Base-by-base conservation (phyloP, 2,113 vertebrate species). In the Chlamydotis undulata region DNA sequence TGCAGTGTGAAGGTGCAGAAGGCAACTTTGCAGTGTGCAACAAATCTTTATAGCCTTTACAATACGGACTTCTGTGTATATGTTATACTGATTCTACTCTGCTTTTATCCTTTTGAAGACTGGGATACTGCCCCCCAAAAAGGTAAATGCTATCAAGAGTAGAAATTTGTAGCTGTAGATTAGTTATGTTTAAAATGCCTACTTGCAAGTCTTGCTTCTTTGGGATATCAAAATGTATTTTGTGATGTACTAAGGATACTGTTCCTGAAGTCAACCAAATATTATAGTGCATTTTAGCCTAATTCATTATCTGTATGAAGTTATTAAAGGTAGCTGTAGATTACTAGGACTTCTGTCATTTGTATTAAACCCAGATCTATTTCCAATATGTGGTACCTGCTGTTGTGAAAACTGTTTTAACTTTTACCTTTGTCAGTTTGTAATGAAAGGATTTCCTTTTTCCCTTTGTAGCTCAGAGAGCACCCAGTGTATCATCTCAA, bases 181-280 rank as follows among this genome's bases (percentile, higher is more conserved):
- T 99, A 99, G 98, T 99, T 98, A 98, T 98, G 98, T 99, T 98
- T 99, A 98, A 98, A 99, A 99, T 97, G 98, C 98, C 98, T 99
- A 98, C 98, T 99, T 99, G 98, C 98, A 99, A 99, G 98, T 99
- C 98, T 99, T 99, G 98, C 98, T 99, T 99, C 98, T 99, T 99
- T 99, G 98, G 98, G 98, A 99, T 99, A 99, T 99, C 98, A 99
- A 99, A 98, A 99, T 98, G 98, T 99, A 99, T 99, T 99, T 99
- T 99, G 99, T 99, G 98, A 99, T 99, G 98, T 99, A 99, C 98
- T 99, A 98, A 99, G 98, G 98, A 99, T 99, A 98, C 98, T 98
- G 98, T 99, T 99, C 98, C 98, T 99, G 98, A 99, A 98, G 98
- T 99, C 98, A 99, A 99, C 98, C 99, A 99, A 99, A 99, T 99